A percentile compares a stretch with the other conserved stretches of the same genome.
These are phyloP conservation scores for Andrena praecox DNA, from an alignment of 2,888 invertebrate species.

Conservation along the genomic window DNA sequence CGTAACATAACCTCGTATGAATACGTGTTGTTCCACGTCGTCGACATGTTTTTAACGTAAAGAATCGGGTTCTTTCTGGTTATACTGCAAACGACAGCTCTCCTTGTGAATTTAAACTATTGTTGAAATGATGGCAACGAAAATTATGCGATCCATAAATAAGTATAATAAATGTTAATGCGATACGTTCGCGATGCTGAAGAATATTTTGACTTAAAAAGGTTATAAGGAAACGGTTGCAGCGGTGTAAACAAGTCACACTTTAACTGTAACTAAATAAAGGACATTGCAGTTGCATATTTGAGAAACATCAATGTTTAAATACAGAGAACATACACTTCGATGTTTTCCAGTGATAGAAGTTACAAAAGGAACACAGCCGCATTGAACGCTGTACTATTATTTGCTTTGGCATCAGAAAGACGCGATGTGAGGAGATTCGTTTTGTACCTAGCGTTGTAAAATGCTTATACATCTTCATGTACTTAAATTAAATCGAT, in stretches of 20 bases:
- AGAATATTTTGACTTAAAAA: not conserved
- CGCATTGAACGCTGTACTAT: constrained; percentile 59
- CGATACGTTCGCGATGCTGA: not conserved
- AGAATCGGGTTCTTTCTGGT: not conserved
- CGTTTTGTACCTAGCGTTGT: constrained; percentile 51
- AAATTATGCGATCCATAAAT: not conserved
- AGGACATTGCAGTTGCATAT: not conserved
- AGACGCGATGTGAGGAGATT: constrained; percentile 58
- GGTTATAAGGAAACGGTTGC: not conserved
- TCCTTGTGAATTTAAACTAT: not conserved
- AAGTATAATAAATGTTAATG: not conserved
- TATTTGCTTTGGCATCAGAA: constrained; percentile 50
- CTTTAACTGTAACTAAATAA: not conserved
- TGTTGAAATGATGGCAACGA: not conserved
- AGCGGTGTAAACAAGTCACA: not conserved
- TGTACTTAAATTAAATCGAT: constrained; percentile 6
- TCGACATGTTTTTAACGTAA: not conserved
- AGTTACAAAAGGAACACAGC: constrained; percentile 76
- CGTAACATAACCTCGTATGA: no score
- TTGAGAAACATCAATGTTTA: not conserved
- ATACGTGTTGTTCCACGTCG: no score
- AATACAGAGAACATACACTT: constrained; percentile 68
- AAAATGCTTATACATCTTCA: constrained; percentile 75
- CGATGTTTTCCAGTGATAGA: constrained; percentile 67
- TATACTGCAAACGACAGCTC: not conserved